A percentile compares a stretch with the other conserved stretches of the same genome.
Evolutionary conservation across 2,113 vertebrate genomes (phyloP).

Genomic region (Cephalopterus ornatus): DNA sequence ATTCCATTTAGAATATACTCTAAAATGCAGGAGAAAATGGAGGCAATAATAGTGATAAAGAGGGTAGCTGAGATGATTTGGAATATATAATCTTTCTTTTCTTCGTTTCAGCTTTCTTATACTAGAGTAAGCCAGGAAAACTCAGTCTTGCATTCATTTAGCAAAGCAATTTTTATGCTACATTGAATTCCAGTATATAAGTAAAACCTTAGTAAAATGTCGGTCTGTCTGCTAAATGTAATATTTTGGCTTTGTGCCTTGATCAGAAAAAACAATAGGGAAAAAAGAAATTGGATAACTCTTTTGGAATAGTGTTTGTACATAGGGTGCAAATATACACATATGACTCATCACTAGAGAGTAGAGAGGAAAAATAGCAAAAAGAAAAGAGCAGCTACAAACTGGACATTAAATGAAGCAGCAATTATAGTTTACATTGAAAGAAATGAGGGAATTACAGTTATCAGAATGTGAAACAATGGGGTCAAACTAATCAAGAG

Average conservation of each 20-base stretch:
- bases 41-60: slow-evolving; percentile 67
- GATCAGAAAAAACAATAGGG: background rate
- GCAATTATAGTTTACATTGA: background rate
- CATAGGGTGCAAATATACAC: background rate
- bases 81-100: slow-evolving; percentile 47
- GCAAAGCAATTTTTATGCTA: background rate
- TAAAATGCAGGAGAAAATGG: slow-evolving; percentile 60
- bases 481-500: background rate
- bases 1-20: slow-evolving; percentile 59
- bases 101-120: background rate
- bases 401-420: background rate
- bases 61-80: slow-evolving; percentile 46
- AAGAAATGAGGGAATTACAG: background rate
- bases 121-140: background rate
- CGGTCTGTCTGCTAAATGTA: background rate
- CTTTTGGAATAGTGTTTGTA: background rate
- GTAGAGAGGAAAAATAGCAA: background rate
- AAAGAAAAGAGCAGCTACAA: background rate
- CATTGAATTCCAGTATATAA: background rate
- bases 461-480: background rate
- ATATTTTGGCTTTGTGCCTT: background rate
- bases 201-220: slow-evolving; percentile 10
- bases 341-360: background rate
- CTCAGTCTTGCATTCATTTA: background rate
- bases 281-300: background rate